Evolutionary conservation across 2,113 vertebrate genomes (phyloP).

Genomic region (Chrysochloris asiatica): DNA sequence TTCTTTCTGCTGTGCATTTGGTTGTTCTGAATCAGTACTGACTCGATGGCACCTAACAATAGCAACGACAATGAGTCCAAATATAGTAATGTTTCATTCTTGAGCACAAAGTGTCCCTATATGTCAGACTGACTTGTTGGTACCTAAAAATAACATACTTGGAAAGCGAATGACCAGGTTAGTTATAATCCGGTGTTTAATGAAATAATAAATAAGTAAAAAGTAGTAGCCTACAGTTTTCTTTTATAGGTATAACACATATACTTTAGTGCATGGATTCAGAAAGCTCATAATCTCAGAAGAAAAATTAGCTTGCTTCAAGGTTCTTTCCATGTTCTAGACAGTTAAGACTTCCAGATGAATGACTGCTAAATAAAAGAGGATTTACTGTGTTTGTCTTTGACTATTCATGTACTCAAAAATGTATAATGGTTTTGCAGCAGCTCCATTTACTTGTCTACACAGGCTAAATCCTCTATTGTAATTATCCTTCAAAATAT

Average conservation of each 20-base stretch:
- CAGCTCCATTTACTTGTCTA: neutral
- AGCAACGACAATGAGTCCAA: neutral
- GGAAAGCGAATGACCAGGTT: neutral
- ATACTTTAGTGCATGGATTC: neutral
- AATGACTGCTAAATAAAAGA: neutral
- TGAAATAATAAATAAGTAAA: neutral
- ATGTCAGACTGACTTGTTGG: neutral
- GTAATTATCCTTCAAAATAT: slow-evolving; percentile 1
- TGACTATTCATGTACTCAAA: neutral
- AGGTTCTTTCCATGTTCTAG: neutral
- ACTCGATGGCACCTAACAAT: too few relatives aligned
- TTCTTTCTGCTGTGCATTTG: too few relatives aligned
- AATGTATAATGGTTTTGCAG: neutral
- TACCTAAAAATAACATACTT: neutral
- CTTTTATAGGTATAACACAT: neutral
- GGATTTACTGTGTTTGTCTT: neutral
- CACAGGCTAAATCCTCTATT: neutral
- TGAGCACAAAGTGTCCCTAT: neutral
- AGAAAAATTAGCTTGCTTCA: neutral
- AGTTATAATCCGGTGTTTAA: neutral
- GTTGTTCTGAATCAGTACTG: too few relatives aligned
- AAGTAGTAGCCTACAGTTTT: rapidly evolving
- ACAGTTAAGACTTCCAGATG: neutral
- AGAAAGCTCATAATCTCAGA: neutral
- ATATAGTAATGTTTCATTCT: neutral